Percentiles rank a stretch among this genome's conserved stretches.
Evolutionary conservation across 2,888 invertebrate genomes (phyloP).

Genomic region (Nephrotoma guestfalica): DNA sequence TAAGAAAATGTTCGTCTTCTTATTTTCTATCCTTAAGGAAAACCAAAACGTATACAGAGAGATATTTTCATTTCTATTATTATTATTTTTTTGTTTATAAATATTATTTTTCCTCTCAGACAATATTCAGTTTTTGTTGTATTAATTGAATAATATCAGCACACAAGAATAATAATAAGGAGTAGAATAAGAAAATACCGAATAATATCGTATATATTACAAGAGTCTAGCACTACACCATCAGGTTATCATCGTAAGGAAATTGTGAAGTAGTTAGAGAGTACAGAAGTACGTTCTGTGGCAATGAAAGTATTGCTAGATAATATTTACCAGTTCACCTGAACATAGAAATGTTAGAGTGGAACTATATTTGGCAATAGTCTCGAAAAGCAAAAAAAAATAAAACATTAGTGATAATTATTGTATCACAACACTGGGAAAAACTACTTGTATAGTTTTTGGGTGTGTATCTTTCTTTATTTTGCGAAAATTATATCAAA

Average conservation of each 20-base stretch:
- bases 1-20: neutral
- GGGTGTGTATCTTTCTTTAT: neutral
- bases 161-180: neutral
- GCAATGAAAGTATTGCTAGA: neutral
- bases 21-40: neutral
- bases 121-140: neutral
- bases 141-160: neutral
- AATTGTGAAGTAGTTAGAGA: neutral
- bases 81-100: neutral
- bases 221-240: neutral
- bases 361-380: neutral
- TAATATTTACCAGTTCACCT: neutral
- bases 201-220: neutral
- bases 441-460: neutral
- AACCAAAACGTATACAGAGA: neutral
- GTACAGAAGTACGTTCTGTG: neutral
- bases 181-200: neutral
- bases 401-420: neutral
- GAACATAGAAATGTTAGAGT: neutral
- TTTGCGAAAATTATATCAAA: neutral
- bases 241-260: neutral
- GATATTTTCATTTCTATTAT: neutral
- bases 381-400: neutral
- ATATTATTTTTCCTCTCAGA: neutral
- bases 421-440: neutral